Percentiles rank a stretch among this genome's conserved stretches.
Evolutionary conservation across 2,113 vertebrate species (phyloP).

Genomic region (Gymnobelideus leadbeateri): DNA sequence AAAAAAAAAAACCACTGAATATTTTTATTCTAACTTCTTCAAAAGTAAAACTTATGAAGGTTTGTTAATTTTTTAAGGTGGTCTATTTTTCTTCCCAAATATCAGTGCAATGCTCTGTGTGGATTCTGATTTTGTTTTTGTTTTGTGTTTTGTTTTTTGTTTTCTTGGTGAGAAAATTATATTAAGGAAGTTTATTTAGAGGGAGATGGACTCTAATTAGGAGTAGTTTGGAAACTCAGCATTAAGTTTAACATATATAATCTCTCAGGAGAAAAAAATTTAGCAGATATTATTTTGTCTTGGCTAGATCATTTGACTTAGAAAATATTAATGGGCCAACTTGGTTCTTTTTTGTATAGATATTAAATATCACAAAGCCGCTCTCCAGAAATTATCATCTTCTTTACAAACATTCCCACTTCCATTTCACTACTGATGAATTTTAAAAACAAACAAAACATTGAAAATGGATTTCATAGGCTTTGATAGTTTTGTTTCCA

Average conservation of each 20-base stretch:
- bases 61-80: constrained; percentile 69
- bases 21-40: constrained; percentile 45
- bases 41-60: constrained; percentile 61
- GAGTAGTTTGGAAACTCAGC: constrained; percentile 18
- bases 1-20: neutral
- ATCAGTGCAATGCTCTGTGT: neutral
- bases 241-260: constrained; percentile 56
- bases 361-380: neutral
- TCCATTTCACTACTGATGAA: neutral
- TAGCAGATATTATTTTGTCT: constrained; percentile 24
- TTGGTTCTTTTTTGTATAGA: neutral
- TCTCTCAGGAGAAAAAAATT: neutral
- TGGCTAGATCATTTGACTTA: neutral
- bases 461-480: neutral
- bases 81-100: constrained; percentile 50
- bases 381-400: neutral
- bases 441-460: neutral
- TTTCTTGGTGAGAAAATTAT: constrained; percentile 14
- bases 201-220: constrained; percentile 20
- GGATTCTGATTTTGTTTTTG: neutral
- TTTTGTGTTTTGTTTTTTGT: too few relatives aligned
- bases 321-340: constrained; percentile 6
- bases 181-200: constrained; percentile 10
- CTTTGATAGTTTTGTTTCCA: neutral
- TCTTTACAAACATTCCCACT: neutral